phyloP scores from a whole-genome alignment of 2,888 invertebrate species.

The Sinelater perroti region DNA sequence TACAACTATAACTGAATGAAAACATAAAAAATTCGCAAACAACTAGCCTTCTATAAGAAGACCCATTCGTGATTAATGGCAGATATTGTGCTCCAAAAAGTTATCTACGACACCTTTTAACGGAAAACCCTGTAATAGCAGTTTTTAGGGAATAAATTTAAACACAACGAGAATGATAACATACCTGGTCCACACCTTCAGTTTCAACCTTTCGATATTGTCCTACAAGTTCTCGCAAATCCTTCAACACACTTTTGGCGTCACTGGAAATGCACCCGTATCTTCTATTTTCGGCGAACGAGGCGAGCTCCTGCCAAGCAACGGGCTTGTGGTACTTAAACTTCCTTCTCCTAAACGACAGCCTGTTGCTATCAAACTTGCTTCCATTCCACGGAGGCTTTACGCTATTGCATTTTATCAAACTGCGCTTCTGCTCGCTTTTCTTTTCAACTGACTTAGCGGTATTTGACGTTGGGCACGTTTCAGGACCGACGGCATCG shows the following conservation, averaged over 20 bases:
- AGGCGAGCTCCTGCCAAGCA: slow-evolving; percentile 18
- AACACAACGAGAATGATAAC: too few relatives aligned
- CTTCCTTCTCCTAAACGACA: slow-evolving; percentile 13
- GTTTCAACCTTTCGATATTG: background rate
- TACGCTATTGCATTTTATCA: background rate
- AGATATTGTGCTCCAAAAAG: too few relatives aligned
- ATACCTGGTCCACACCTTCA: slow-evolving; percentile 7
- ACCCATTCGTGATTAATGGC: too few relatives aligned
- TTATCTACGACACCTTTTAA: too few relatives aligned
- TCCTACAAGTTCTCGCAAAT: slow-evolving; percentile 41
- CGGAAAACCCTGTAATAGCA: too few relatives aligned
- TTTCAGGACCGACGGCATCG: background rate
- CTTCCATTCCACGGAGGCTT: slow-evolving; percentile 24
- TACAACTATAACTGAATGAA: too few relatives aligned
- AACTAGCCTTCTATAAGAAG: too few relatives aligned
- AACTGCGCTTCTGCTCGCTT: background rate
- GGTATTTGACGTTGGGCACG: background rate
- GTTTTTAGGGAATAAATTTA: too few relatives aligned
- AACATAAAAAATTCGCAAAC: too few relatives aligned
- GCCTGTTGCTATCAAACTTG: background rate
- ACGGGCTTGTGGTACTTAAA: slow-evolving; percentile 19
- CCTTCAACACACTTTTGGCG: slow-evolving; percentile 49
- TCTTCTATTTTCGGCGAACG: slow-evolving; percentile 24
- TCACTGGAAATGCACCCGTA: background rate
- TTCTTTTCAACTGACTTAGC: background rate